Evolutionary conservation across 2,113 vertebrate genomes (phyloP).

Genomic region (Pelecanoides urinatrix): DNA sequence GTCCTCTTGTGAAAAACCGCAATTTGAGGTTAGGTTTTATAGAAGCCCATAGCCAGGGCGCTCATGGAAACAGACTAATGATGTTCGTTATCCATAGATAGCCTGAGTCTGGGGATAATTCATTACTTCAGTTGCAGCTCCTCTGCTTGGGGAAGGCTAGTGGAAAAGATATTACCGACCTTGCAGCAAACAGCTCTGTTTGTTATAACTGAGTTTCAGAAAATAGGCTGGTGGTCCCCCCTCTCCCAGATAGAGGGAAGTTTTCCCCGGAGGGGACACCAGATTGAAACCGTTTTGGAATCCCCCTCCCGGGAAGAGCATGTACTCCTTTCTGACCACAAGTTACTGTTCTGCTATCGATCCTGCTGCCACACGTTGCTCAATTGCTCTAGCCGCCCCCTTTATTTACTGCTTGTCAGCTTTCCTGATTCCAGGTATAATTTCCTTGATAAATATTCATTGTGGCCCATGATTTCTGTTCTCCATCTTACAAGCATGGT

Average conservation of each 20-base stretch:
- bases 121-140: not conserved
- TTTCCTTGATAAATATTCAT: not conserved
- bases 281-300: not conserved
- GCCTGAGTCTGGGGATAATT: not conserved
- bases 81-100: not conserved
- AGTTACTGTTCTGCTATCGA: not conserved
- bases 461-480: not conserved
- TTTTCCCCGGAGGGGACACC: not conserved
- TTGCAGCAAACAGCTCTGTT: not conserved
- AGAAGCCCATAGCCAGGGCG: not conserved
- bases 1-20: not conserved
- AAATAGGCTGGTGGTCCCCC: not conserved
- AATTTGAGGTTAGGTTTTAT: not conserved
- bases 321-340: not conserved
- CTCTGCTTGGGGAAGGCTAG: not conserved
- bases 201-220: not conserved
- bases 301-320: not conserved
- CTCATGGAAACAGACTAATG: not conserved
- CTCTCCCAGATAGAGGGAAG: not conserved
- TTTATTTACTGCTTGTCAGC: not conserved
- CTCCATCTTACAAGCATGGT: not conserved
- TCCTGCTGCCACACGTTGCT: rapidly evolving
- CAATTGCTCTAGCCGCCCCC: rapidly evolving
- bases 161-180: not conserved
- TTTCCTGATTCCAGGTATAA: not conserved